Evolutionary conservation across 2,113 vertebrate species (phyloP).

Genomic region (Hippocampus comes): DNA sequence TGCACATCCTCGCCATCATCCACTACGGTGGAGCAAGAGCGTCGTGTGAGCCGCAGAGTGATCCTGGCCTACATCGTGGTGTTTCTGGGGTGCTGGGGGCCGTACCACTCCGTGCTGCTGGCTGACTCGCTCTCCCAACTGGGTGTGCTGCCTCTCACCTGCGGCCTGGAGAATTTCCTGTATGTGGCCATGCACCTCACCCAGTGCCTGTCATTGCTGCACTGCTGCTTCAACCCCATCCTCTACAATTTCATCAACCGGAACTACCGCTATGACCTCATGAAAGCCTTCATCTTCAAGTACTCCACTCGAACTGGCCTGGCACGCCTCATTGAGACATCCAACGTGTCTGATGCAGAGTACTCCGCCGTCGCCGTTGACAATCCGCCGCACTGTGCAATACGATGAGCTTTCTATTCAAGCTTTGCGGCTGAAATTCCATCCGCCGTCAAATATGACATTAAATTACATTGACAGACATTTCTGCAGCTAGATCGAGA

Average conservation of each 20-base stretch:
- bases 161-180: conserved; percentile 83
- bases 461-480: conserved; percentile 17
- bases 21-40: conserved; percentile 72
- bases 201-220: conserved; percentile 89
- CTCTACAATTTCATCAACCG: conserved; percentile 91
- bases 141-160: conserved; percentile 82
- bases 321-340: conserved; percentile 84
- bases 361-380: conserved; percentile 86
- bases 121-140: conserved; percentile 83
- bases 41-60: conserved; percentile 81
- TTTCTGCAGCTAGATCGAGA: conserved; percentile 21
- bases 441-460: conserved; percentile 1
- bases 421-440: neutral
- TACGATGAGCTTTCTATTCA: conserved; percentile 30
- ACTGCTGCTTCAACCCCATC: conserved; percentile 94
- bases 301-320: conserved; percentile 90
- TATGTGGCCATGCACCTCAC: conserved; percentile 85
- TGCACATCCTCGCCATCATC: conserved; percentile 42
- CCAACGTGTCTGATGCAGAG: conserved; percentile 82
- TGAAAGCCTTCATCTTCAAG: conserved; percentile 96
- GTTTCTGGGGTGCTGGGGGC: conserved; percentile 90
- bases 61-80: conserved; percentile 90
- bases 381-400: conserved; percentile 57
- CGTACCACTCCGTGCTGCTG: conserved; percentile 83
- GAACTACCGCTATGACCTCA: conserved; percentile 92